Evolutionary conservation across 2,888 invertebrate genomes (phyloP), one percentile per base, ranked within the genome.

Genomic region (Microctonus aethiopoides): DNA sequence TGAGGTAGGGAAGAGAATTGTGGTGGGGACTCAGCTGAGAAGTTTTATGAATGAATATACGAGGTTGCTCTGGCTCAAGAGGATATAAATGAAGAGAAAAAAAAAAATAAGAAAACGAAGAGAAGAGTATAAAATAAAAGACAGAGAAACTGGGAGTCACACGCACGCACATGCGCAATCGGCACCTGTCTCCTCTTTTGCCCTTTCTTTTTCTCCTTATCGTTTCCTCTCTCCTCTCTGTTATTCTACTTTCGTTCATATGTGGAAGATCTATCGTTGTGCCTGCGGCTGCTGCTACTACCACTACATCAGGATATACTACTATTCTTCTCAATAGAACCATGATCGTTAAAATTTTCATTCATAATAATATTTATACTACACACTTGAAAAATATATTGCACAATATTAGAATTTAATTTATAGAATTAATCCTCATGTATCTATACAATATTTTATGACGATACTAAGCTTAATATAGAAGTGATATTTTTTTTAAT

Each of bases 1-100:
- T 46, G 46, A 46, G 46, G 16, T 46, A 46, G 62, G 46, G 20
- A 20, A 46, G 46, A 62, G n/a, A 46, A 16, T 16, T 4, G 46
- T 2, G 16, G 16, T 16, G 46, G 46, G 46, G 46, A 46, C n/a
- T 0, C 4, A 46, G 46, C 16, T 67, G 76, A 77, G 73, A 77
- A 76, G 79, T 81, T 82, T 88, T 88, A 89, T 89, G 89, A 89
- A 89, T 89, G 89, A 88, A 89, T 87, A 87, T 85, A 80, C 86
- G 87, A 86, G 75, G 74, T 46, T 46, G 46, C 20, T 46, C 4
- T 46, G 46, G 16, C 6, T 16, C 46, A 46, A 46, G 46, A 46
- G 46, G 20, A 46, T 46, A 46, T 16, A 16, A 0, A 46, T n/a
- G 6, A 75, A 46, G 46, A 46, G 20, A 46, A 16, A 46, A 7